Evolutionary conservation across 1,140 invertebrate genomes (phyloP).

Genomic region (Orchestia grillus): DNA sequence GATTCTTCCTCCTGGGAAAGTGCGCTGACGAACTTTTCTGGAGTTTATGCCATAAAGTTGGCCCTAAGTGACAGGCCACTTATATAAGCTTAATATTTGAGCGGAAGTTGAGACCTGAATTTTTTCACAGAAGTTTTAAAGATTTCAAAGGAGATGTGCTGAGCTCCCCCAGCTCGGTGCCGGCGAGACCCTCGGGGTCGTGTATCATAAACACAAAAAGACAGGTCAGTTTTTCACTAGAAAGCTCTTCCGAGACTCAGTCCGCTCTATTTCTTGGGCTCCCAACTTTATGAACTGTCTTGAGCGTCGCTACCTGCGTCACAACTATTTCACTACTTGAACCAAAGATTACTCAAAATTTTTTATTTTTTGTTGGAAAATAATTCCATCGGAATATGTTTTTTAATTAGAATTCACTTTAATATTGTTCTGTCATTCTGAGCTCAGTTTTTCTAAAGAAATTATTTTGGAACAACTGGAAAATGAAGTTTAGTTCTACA

Average conservation of each 20-base stretch:
- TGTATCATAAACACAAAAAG: not conserved
- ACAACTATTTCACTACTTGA: too few species aligned
- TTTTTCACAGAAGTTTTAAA: slow-evolving; percentile 1
- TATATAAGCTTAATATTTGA: slow-evolving; percentile 11
- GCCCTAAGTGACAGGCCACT: slow-evolving; percentile 4
- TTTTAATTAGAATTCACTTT: too few species aligned
- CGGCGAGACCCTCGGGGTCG: not conserved
- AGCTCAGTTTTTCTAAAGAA: too few species aligned
- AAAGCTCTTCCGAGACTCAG: not conserved
- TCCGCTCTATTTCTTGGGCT: not conserved
- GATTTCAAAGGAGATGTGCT: not conserved
- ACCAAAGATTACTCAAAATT: too few species aligned
- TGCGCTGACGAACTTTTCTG: not conserved
- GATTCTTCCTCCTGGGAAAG: not conserved
- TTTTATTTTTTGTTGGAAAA: too few species aligned
- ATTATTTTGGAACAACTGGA: too few species aligned
- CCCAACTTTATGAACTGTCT: too few species aligned
- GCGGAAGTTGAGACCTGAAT: not conserved
- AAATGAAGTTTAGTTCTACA: too few species aligned
- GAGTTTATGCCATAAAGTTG: slow-evolving; percentile 8
- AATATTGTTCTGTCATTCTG: too few species aligned
- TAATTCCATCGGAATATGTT: too few species aligned
- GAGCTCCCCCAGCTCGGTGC: not conserved
- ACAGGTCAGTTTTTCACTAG: not conserved
- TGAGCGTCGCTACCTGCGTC: too few species aligned